Base-by-base conservation (phyloP, 2,797 vertebrate species). In the Lophius americanus region DNA sequence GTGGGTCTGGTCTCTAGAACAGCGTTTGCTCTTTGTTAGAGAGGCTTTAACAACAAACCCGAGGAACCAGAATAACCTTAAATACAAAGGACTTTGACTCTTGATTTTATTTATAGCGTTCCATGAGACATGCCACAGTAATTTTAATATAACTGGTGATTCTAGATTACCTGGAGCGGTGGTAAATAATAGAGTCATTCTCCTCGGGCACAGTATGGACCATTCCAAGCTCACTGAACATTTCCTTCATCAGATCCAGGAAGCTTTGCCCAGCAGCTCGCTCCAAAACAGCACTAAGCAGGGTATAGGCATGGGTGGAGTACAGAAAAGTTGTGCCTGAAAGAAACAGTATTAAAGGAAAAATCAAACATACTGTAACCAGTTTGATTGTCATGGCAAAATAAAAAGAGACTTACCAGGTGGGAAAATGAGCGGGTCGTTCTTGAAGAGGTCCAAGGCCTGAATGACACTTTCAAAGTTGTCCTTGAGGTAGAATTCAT, bases 171-270 rank as follows among this genome's bases (percentile, higher is more conserved):
- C 97, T 97, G 82, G 96, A 95, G 90, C 98, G 94, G 88, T 98
- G 96, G 84, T 99, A 99, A 83, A 99, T 94, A 85, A 99, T 95
- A 3, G 96, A 95, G 70, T 96, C 96, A 2, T 98, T 96, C 83
- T 98, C 93, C 42, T 99, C 98, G 2, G 96, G 93, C 35, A 97
- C 92, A 14, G 98, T 99, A 55, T 95, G 92, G 12, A 92, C 84
- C 98, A 99, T 99, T 78, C 96, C 97, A 85, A 99, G 87, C 70
- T 99, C 96, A 46, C 77, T 92, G 73, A 99, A 98, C 92, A 98
- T 94, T 84, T 93, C 94, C 85, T 81, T 92, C 98, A 99, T 99
- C 51, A 96, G 90, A 60, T 97, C 96, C 81, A 97, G 91, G 89
- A 97, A 99, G 72, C 79, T 92, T 60, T 91, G 93, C 55, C 93